Base-by-base conservation (phyloP, 53 echinoderm and acorn worm species). In the Glandiceps talaboti region DNA sequence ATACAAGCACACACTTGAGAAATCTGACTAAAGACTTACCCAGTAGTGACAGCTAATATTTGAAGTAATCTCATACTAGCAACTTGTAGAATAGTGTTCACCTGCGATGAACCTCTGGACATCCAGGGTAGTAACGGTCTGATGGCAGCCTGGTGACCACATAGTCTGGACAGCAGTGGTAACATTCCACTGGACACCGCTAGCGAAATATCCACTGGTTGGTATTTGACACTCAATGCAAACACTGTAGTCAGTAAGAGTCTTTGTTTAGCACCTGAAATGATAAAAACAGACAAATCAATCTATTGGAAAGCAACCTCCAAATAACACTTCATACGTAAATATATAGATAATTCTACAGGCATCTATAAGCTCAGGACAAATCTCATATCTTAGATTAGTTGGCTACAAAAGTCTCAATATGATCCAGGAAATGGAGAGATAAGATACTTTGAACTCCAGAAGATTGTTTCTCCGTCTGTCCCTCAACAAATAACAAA, bases 151-250 rank as follows among this genome's bases (percentile, higher is more conserved):
- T 93, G 92, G 74, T 90, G 87, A 72, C 87, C 87, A 30, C 91
- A 93, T 30, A 97, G 87, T 30, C 83, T 85, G 1, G 92, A 85
- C 25, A 97, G 85, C 1, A 97, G 82, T 30, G 91, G 88, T 0
- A 97, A 85, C n/a, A 97, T 91, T 14, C 97, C 97, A 33, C 91
- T 97, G 29, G 91, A 89, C 20, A 97, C 88, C 14, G 97, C 93
- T 28, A 97, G 78, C 0, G 86, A 79, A 77, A 97, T 86, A 78
- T 97, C 97, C 0, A 77, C 81, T 30, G 97, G 92, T 33, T 97
- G 92, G 91, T 97, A 97, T 79, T 93, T 92, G 33, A 97, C 93
- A 73, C 97, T 97, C 75, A 97, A 45, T 28, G 97, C 97, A 85
- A 92, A 97, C 73, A 97, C 88, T 74, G 92, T 97, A 27, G 89